Base-by-base conservation (phyloP, 1,140 invertebrate genomes). In the Scaptomyza graminum region DNA sequence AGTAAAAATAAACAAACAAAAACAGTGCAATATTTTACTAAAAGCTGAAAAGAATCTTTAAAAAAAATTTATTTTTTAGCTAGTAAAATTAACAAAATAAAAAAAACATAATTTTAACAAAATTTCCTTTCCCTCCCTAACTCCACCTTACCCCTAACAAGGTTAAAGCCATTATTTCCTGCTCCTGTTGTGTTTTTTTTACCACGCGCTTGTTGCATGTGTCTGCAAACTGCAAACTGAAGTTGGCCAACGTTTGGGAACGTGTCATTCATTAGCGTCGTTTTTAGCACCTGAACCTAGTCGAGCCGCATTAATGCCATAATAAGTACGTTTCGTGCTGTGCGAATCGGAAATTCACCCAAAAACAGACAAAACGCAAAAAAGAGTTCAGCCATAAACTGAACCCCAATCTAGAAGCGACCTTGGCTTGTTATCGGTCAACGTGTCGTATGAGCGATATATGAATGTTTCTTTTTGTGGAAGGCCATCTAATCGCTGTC, bases 191-290 rank as follows among this genome's bases (percentile, higher is more conserved):
- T 22, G 4, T 47, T 54, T 71, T 39, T 7, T 41, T 47, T 71
- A 52, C 82, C 82, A 85, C 82, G 82, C 80, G 78, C 52, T 78
- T 68, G 56, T 74, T 75, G 77, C 77, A 78, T 22, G 18, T 22
- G 18, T 1, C 18, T 74, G 82, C 67, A 70, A 79, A 68, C 64
- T 78, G 66, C 61, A 63, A 55, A 31, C 66, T 68, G 74, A 49
- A 59, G 50, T 55, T 79, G 54, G 56, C 18, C 28, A 31, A 31
- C 43, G 39, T 52, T 64, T 61, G 70, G 62, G 55, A 82, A 87
- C 82, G 83, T 87, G 83, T 78, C 78, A 63, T 78, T 82, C 70
- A 87, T 87, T 88, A 87, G 75, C 82, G 62, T 25, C 70, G 66
- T 79, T 47, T 63, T 87, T 87, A 87, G 79, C 82, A 77, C 82